Percentiles rank a stretch among this genome's conserved stretches.
These are phyloP conservation scores for Telmatochromis sp. DNA, from an alignment of 2,113 vertebrate species.

Conservation along the genomic window DNA sequence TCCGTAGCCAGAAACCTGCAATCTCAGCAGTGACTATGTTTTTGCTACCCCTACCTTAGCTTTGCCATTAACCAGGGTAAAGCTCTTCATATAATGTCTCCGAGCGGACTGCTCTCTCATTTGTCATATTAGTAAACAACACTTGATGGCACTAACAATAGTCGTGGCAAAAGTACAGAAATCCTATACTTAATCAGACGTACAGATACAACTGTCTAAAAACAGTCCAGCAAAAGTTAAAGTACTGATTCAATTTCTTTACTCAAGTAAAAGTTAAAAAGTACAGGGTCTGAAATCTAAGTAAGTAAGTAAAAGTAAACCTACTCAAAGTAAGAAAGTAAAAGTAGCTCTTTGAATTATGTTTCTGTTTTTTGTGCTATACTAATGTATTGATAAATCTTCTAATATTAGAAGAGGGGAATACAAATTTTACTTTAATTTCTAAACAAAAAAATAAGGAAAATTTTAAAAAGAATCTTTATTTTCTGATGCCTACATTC, in stretches of 20 bases:
- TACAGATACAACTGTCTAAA: neutral
- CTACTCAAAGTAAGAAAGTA: neutral
- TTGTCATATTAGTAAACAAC: neutral
- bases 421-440: neutral
- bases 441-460: neutral
- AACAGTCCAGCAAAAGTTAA: neutral
- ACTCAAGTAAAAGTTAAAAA: neutral
- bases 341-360: neutral
- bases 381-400: neutral
- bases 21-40: neutral
- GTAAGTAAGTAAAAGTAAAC: neutral
- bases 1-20: neutral
- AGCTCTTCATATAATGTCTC: neutral
- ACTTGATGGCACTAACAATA: neutral
- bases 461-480: neutral
- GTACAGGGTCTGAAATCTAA: neutral
- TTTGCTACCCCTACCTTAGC: neutral
- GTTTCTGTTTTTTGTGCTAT: neutral
- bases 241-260: neutral
- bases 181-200: neutral
- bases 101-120: neutral
- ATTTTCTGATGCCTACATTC: neutral
- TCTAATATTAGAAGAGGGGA: neutral
- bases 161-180: neutral
- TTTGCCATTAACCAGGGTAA: neutral